These are phyloP conservation scores for Euborellia annulipes DNA, from an alignment of 1,140 invertebrate species.

Conservation along the genomic window DNA sequence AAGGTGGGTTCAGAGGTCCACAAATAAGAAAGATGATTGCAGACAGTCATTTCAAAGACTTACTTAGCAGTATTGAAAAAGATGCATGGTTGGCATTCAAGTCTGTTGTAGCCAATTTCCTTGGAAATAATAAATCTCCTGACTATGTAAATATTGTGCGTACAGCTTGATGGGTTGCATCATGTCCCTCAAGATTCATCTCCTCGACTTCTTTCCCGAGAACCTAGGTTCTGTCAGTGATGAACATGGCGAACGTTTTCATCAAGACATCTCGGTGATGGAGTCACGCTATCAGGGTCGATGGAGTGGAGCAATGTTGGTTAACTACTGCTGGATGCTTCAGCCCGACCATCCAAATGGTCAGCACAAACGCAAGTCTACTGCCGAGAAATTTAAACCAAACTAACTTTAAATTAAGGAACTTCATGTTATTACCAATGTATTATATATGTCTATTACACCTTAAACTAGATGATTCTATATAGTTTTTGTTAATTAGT, in stretches of 20 bases:
- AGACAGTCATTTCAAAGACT: too few species aligned
- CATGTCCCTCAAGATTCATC: neutral
- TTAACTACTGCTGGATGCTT: neutral
- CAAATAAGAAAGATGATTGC: too few species aligned
- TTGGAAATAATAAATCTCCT: constrained; percentile 1
- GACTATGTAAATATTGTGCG: neutral
- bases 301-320: neutral
- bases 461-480: too few species aligned
- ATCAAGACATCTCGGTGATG: constrained; percentile 1
- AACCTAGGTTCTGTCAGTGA: neutral
- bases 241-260: constrained; percentile 5
- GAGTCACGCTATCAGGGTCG: neutral
- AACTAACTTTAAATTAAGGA: too few species aligned
- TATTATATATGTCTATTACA: too few species aligned
- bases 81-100: constrained; percentile 3
- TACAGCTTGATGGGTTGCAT: constrained; percentile 3
- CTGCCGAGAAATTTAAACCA: too few species aligned
- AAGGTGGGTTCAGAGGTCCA: too few species aligned
- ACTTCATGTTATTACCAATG: too few species aligned
- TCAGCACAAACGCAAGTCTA: too few species aligned
- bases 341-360: too few species aligned
- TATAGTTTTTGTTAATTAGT: too few species aligned
- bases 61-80: too few species aligned
- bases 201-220: constrained; percentile 3
- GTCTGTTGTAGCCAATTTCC: neutral